Evolutionary conservation across 2,888 invertebrate species (phyloP), one percentile per base, ranked within the genome.

Genomic region (Caenorhabditis uteleia): DNA sequence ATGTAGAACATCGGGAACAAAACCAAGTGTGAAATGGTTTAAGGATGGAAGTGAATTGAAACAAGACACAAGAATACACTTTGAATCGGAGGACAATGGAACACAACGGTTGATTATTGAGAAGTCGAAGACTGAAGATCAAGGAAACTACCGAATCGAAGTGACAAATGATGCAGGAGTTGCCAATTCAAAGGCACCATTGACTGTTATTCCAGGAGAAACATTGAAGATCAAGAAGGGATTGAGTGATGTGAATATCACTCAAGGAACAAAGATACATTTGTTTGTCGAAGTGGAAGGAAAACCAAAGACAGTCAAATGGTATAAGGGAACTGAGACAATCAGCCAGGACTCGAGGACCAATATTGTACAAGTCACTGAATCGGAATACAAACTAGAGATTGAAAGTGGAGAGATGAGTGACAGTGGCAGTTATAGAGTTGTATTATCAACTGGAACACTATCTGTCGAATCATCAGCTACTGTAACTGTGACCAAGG

Each of bases 321-420:
- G 95, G 94, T 92, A 91, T 85, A 93, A 81, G 86, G 95, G 97
- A 84, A 95, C 95, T 93, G 91, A 91, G 83, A 94, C 93, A 5
- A 84, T 97, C 6, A 93, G 77, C 89, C 91, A 43, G 91, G 36
- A 26, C 33, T 27, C 44, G 10, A 68, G 53, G n/a, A 70, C 68
- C 18, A 64, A 65, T 33, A 46, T 80, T 38, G 68, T 68, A 38
- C 69, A 75, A 43, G 72, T 77, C 44, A 77, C 77, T 40, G 80
- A 80, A 29, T 59, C 67, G 12, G 74, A 69, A 38, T 74, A 72
- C 57, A 58, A 64, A 25, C 53, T 77, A 36, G 74, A 69, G 40
- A 68, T 77, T 33, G 60, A 66, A n/a, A 66, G 53, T 27, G 60
- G 64, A 25, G 67, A 75, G 21, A 56, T 71, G n/a, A 51, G 51